Base-by-base conservation (phyloP, 1,140 invertebrate species). In the Drosophila guanche region DNA sequence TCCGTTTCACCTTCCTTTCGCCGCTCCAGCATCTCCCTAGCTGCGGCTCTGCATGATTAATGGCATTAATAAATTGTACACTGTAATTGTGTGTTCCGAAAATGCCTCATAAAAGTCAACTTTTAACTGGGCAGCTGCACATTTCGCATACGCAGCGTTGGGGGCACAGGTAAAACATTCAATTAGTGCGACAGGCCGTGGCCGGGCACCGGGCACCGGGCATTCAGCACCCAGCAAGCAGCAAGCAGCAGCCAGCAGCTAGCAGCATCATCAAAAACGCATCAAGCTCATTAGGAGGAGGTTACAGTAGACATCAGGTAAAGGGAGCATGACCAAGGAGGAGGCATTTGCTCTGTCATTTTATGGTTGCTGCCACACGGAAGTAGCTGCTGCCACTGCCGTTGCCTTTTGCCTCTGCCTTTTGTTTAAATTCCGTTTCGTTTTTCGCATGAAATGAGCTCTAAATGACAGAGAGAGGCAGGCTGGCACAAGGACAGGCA, bases 211-310 rank as follows among this genome's bases (percentile, higher is more conserved):
- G 4, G 25, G 43, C 22, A 33, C 47, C 57, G 43, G 41, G 14
- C 22, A 40, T 12, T 16, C 56, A 52, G 55, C 60, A 47, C 53
- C 57, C 25, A 27, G 25, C 25, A 27, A 33, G 40, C 43, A 62
- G 77, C 33, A 27, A 51, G 48, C 69, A 37, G 59, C 62, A 67
- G 59, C 59, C 69, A 37, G 59, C 62, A 67, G 59, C 59, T 60
- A 76, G 71, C 78, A 76, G 83, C 81, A 85, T 85, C 81, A 85
- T 85, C 81, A 85, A 85, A 85, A 85, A 85, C 81, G 81, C 81
- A 85, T 85, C 81, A 85, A 79, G 66, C 83, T 88, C 77, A 85
- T 85, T 86, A 76, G 71, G 61, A 47, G 33, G 51, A 54, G 43
- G 14, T 16, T 40, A 52, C 50, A 52, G 27, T 52, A 33, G 29